phyloP scores from a whole-genome alignment of 2,888 invertebrate genomes.

The Physocephala rufipes region DNA sequence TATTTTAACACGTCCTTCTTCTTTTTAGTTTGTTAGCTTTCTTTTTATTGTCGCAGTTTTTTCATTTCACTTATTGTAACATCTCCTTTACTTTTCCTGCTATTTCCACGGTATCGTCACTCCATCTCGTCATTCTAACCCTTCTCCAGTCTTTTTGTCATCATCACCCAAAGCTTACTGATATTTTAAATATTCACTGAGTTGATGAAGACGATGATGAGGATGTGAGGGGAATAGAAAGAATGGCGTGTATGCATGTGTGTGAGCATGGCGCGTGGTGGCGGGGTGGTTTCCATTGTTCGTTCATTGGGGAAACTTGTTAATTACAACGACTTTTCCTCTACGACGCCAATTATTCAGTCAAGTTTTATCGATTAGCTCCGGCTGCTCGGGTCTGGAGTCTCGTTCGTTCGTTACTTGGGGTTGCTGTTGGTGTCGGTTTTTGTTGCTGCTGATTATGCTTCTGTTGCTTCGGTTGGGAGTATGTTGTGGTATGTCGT shows the following conservation, averaged over 20 bases:
- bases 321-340: constrained; percentile 53
- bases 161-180: too few relatives aligned
- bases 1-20: too few relatives aligned
- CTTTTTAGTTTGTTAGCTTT: not conserved
- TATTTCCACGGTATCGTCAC: too few relatives aligned
- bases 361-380: constrained; percentile 54
- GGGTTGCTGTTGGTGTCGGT: constrained; percentile 31
- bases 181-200: too few relatives aligned
- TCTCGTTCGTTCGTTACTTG: too few relatives aligned
- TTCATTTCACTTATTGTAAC: not conserved
- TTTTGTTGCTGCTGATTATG: not conserved
- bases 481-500: not conserved
- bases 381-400: not conserved
- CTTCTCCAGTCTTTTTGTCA: too few relatives aligned
- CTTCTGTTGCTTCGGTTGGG: not conserved
- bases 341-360: constrained; percentile 52
- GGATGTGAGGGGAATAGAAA: not conserved
- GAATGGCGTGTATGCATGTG: not conserved
- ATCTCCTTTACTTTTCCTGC: not conserved
- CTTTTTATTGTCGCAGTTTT: not conserved
- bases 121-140: too few relatives aligned
- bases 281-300: not conserved
- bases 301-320: constrained; percentile 46
- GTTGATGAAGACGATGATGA: too few relatives aligned
- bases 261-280: not conserved